Conservation (phyloP, 2,797 vertebrate species). For the Kryptolebias ocellatus region DNA sequence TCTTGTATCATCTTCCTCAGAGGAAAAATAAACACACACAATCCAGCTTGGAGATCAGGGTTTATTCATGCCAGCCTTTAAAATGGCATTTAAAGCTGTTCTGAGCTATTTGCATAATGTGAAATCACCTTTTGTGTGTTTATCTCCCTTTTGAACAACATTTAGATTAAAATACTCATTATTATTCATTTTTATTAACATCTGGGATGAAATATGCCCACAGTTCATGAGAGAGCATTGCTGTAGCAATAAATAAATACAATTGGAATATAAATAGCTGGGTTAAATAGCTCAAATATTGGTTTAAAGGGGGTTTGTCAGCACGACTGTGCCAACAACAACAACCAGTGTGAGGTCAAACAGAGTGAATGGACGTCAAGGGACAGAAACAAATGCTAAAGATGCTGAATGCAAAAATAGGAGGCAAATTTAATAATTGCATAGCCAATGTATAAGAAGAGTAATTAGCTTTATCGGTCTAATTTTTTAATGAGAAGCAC, state of each 20-base stretch:
- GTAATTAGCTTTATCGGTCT: no score
- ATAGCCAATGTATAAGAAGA: no score
- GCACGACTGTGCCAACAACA: slow-evolving; percentile 53
- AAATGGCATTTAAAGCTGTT: background rate
- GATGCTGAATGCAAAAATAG: background rate
- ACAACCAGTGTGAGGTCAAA: slow-evolving; percentile 38
- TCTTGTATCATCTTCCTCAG: slow-evolving; percentile 18
- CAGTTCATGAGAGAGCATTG: background rate
- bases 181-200: slow-evolving; percentile 13
- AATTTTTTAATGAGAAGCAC: no score
- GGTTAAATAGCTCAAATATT: slow-evolving; percentile 36
- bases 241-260: slow-evolving; percentile 40
- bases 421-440: background rate
- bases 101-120: background rate
- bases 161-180: slow-evolving; percentile 1
- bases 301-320: slow-evolving; percentile 28
- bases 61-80: slow-evolving; percentile 13
- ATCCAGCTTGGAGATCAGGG: slow-evolving; percentile 6
- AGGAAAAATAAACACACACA: slow-evolving; percentile 49
- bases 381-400: background rate
- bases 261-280: slow-evolving; percentile 35
- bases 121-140: background rate
- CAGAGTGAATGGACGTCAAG: background rate
- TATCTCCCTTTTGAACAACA: slow-evolving; percentile 11
- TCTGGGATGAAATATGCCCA: slow-evolving; percentile 4